Evolutionary conservation across 2,113 vertebrate genomes (phyloP).

Genomic region (Phalacrocorax brasilianus): DNA sequence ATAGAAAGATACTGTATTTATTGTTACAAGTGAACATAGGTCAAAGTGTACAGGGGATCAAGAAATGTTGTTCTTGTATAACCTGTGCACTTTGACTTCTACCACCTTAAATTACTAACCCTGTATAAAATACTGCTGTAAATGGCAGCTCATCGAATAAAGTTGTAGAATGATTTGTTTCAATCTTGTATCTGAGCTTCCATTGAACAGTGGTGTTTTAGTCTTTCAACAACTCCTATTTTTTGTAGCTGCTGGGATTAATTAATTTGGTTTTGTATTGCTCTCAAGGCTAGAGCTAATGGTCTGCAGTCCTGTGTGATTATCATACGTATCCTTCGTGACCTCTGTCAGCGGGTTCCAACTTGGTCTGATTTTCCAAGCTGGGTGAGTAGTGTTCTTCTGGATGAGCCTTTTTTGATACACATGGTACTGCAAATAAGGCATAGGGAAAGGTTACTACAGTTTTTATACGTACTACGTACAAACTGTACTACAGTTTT

Average conservation of each 20-base stretch:
- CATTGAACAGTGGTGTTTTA: conserved; percentile 96
- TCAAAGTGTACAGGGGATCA: conserved; percentile 93
- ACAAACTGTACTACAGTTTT: no score
- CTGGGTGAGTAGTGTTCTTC: conserved; percentile 86
- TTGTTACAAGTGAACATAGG: conserved; percentile 74
- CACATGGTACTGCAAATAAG: neutral
- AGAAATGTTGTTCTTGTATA: conserved; percentile 87
- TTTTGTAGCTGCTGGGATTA: conserved; percentile 59
- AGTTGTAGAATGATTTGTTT: conserved; percentile 70
- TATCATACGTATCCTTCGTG: conserved; percentile 97
- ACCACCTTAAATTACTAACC: conserved; percentile 85
- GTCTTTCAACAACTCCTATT: conserved; percentile 80
- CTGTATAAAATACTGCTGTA: conserved; percentile 94
- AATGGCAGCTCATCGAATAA: conserved; percentile 88
- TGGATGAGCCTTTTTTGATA: neutral
- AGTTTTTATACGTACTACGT: neutral
- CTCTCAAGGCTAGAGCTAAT: conserved; percentile 99
- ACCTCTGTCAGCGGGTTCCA: conserved; percentile 95
- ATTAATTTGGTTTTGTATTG: conserved; percentile 87
- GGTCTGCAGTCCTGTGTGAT: conserved; percentile 98
- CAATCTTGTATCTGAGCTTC: conserved; percentile 85
- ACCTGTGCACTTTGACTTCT: conserved; percentile 94
- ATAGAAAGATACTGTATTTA: conserved; percentile 81
- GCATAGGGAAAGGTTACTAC: neutral
- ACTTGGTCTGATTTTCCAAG: conserved; percentile 97